Evolutionary conservation across 1,140 invertebrate species (phyloP).

Genomic region (Acromyrmex charruanus): DNA sequence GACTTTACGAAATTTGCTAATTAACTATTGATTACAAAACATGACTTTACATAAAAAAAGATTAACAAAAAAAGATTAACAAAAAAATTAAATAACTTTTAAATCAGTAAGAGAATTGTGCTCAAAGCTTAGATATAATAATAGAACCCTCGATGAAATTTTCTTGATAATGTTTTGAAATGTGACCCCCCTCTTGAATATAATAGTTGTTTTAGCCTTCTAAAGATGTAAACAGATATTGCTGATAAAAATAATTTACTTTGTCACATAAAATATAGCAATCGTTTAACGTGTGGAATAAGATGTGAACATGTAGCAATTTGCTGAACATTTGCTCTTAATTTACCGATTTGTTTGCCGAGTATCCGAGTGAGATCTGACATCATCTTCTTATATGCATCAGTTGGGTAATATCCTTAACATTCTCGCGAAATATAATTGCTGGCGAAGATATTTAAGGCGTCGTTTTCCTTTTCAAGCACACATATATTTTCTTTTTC

Average conservation of each 20-base stretch:
- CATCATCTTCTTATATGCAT: conserved; percentile 27
- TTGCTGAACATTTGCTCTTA: conserved; percentile 31
- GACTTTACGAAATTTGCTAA: too few relatives aligned
- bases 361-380: conserved; percentile 28
- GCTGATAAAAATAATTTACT: not conserved
- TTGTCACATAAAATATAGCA: conserved; percentile 6
- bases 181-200: too few relatives aligned
- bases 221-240: not conserved
- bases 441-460: conserved; percentile 49
- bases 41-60: too few relatives aligned
- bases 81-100: too few relatives aligned
- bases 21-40: too few relatives aligned
- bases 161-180: too few relatives aligned
- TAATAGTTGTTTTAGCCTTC: not conserved
- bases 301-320: conserved; percentile 20
- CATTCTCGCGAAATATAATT: conserved; percentile 57
- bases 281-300: conserved; percentile 14
- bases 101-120: too few relatives aligned
- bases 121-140: too few relatives aligned
- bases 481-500: not conserved
- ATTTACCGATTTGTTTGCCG: conserved; percentile 49
- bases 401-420: conserved; percentile 26
- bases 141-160: too few relatives aligned
- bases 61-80: too few relatives aligned
- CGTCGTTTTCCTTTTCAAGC: conserved; percentile 45